Conservation (phyloP, 2,888 invertebrate species). For the Ditylenchus weischeri region DNA sequence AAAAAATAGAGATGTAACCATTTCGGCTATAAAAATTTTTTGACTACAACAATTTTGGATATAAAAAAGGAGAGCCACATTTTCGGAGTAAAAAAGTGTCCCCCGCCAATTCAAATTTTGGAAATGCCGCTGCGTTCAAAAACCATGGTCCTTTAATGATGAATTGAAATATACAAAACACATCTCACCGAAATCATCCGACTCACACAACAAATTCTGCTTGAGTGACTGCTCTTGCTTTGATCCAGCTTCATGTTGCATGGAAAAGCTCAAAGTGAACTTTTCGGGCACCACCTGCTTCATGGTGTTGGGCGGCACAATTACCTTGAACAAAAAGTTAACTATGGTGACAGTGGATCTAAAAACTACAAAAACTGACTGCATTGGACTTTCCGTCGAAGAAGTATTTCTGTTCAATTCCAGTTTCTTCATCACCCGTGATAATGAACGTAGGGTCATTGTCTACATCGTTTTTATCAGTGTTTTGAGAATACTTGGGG, state of each 20-base stretch:
- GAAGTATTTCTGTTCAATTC: constrained; percentile 73
- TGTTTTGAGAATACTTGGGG: background rate
- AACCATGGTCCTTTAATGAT: too few relatives aligned
- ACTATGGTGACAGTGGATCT: too few relatives aligned
- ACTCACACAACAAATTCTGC: constrained; percentile 92
- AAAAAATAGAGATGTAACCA: too few relatives aligned
- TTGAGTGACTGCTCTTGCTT: constrained; percentile 79
- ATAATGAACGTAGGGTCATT: constrained; percentile 42
- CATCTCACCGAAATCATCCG: constrained; percentile 87
- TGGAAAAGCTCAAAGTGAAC: constrained; percentile 89
- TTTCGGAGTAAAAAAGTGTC: too few relatives aligned
- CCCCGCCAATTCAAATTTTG: too few relatives aligned
- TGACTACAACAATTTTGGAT: too few relatives aligned
- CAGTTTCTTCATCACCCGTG: constrained; percentile 62
- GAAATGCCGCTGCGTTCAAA: too few relatives aligned
- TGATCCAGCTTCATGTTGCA: constrained; percentile 79
- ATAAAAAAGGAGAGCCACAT: too few relatives aligned
- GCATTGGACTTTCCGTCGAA: constrained; percentile 89
- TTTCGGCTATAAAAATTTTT: too few relatives aligned
- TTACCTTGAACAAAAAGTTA: constrained; percentile 49
- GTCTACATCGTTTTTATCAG: constrained; percentile 24
- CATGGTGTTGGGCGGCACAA: constrained; percentile 75
- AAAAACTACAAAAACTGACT: constrained; percentile 60
- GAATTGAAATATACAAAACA: too few relatives aligned
- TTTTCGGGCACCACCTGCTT: constrained; percentile 57